These are phyloP conservation scores for Neoascia interrupta DNA, from an alignment of 2,888 invertebrate genomes.

Conservation along the genomic window DNA sequence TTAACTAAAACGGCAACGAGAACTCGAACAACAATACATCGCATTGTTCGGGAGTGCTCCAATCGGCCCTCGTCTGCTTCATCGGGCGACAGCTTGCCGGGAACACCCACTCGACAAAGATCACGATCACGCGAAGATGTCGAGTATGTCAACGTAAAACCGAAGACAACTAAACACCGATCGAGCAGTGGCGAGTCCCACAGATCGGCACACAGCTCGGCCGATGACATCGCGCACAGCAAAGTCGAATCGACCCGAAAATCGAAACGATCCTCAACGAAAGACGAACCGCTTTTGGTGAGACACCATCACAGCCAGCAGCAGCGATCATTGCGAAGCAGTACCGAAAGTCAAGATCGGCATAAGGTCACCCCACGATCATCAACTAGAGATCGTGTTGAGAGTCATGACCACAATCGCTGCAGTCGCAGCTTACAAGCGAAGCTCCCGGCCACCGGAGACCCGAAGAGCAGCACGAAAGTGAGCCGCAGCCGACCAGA, in stretches of 20 bases:
- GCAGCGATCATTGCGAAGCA: slow-evolving; percentile 57
- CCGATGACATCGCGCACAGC: slow-evolving; percentile 51
- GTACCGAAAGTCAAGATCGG: slow-evolving; percentile 64
- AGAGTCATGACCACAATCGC: slow-evolving; percentile 64
- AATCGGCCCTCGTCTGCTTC: slow-evolving; percentile 77
- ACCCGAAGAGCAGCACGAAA: slow-evolving; percentile 56
- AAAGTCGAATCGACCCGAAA: slow-evolving; percentile 44
- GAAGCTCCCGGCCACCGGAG: slow-evolving; percentile 51
- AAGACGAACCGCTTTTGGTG: slow-evolving; percentile 59
- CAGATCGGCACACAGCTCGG: slow-evolving; percentile 55
- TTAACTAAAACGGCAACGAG: slow-evolving; percentile 75
- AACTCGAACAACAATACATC: slow-evolving; percentile 73
- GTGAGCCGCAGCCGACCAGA: slow-evolving; percentile 43
- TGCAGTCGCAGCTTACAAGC: slow-evolving; percentile 54
- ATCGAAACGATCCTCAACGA: slow-evolving; percentile 64
- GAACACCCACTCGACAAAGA: slow-evolving; percentile 71
- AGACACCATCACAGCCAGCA: slow-evolving; percentile 39
- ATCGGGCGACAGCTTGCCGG: slow-evolving; percentile 76
- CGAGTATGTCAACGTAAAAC: slow-evolving; percentile 71
- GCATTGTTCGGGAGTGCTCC: slow-evolving; percentile 65
- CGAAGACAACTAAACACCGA: slow-evolving; percentile 71
- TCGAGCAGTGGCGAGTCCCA: slow-evolving; percentile 71
- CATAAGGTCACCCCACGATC: slow-evolving; percentile 71
- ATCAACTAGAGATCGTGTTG: slow-evolving; percentile 63
- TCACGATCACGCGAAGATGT: slow-evolving; percentile 72